These are phyloP conservation scores for Diploscapter pachys DNA, from an alignment of 1,140 invertebrate genomes.

Conservation along the genomic window DNA sequence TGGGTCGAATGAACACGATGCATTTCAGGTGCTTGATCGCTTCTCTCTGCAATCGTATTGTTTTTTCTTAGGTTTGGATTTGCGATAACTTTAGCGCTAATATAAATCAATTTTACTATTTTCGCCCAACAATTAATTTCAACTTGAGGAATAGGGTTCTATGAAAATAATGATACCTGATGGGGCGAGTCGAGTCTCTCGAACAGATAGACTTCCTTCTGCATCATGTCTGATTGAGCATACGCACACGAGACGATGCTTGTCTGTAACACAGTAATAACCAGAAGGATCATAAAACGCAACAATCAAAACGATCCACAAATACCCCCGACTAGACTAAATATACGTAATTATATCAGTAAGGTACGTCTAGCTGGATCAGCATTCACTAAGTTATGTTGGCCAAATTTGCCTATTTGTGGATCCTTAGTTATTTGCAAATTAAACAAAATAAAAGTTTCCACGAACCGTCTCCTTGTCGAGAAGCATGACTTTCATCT, in stretches of 20 bases:
- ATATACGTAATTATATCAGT: background rate
- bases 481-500: constrained; percentile 97
- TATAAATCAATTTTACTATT: no score
- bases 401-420: background rate
- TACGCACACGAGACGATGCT: constrained; percentile 94
- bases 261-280: constrained; percentile 68
- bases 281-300: background rate
- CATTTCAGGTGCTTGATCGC: constrained; percentile 90
- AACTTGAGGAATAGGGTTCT: background rate
- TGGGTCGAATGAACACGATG: constrained; percentile 88
- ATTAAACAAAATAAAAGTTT: no score
- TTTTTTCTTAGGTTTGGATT: background rate
- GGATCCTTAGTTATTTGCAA: background rate
- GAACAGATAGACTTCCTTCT: constrained; percentile 95
- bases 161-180: background rate
- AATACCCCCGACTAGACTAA: background rate
- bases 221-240: constrained; percentile 94
- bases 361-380: no score
- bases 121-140: background rate
- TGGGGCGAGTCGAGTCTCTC: constrained; percentile 72
- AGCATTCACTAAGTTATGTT: background rate
- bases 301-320: background rate
- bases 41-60: constrained; percentile 65
- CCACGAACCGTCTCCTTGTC: constrained; percentile 87
- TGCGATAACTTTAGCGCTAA: background rate